Percentiles rank a stretch among this genome's conserved stretches.
Evolutionary conservation across 2,888 invertebrate species (phyloP).

Genomic region (Pantelozetes paolii): DNA sequence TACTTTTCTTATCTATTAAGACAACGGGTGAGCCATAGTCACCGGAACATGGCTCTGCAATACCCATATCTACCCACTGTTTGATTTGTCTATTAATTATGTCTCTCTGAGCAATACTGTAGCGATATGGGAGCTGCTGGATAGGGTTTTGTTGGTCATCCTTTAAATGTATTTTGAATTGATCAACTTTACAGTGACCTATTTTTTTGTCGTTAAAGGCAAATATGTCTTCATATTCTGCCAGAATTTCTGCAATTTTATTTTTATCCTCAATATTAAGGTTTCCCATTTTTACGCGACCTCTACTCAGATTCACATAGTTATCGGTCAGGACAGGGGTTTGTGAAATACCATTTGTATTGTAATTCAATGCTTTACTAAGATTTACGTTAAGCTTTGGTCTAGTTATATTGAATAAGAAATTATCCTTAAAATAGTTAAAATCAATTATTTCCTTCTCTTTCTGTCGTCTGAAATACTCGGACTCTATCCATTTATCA

Average conservation of each 20-base stretch:
- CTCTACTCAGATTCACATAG: neutral
- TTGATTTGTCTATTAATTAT: neutral
- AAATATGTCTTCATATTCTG: neutral
- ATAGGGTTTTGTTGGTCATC: neutral
- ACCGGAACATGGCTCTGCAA: neutral
- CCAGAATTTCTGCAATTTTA: too few species aligned
- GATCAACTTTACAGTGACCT: neutral
- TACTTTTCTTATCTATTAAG: slow-evolving; percentile 17
- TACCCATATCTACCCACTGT: neutral
- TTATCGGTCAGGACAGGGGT: too few species aligned
- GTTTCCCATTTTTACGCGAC: too few species aligned
- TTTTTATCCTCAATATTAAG: too few species aligned
- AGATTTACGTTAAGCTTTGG: too few species aligned
- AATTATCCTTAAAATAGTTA: too few species aligned
- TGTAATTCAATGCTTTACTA: too few species aligned
- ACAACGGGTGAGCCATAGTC: slow-evolving; percentile 31
- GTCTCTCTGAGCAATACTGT: neutral
- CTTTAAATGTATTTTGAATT: neutral
- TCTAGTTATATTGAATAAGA: too few species aligned
- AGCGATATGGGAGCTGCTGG: neutral
- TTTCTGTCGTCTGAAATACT: too few species aligned
- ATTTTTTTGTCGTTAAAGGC: neutral
- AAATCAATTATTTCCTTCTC: too few species aligned
- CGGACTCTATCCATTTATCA: too few species aligned
- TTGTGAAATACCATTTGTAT: too few species aligned